Evolutionary conservation across 30 jellyfish, hydroid and myxozoan species (phyloP).

Genomic region (Nemopilema nomurai): DNA sequence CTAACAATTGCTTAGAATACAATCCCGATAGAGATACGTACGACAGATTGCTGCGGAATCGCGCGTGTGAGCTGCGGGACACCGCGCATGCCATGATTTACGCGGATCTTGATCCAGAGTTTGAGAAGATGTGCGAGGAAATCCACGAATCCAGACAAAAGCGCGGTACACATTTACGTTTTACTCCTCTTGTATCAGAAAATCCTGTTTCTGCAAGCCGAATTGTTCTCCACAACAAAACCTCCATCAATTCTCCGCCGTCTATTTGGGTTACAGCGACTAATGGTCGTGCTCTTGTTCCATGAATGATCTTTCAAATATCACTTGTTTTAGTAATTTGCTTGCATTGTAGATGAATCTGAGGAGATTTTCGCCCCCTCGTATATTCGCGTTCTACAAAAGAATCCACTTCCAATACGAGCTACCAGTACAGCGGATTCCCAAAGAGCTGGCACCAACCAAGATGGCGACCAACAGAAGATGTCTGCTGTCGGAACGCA

Average conservation of each 20-base stretch:
- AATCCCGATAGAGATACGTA: conserved; percentile 94
- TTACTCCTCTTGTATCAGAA: neutral
- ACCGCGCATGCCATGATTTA: conserved; percentile 89
- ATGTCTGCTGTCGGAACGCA: neutral
- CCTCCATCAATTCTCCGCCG: neutral
- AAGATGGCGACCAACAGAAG: neutral
- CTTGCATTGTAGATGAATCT: conserved; percentile 47
- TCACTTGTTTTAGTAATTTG: neutral
- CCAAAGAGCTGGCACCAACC: neutral
- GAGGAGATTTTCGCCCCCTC: conserved; percentile 62
- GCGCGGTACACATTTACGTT: conserved; percentile 13
- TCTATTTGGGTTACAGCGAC: no score
- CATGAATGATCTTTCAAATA: no score
- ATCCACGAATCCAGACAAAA: conserved; percentile 53
- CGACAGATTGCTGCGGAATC: conserved; percentile 86
- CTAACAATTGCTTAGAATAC: conserved; percentile 92
- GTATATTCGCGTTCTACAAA: conserved; percentile 66
- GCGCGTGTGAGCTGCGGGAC: conserved; percentile 98
- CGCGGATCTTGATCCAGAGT: conserved; percentile 96
- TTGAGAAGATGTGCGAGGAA: conserved; percentile 86
- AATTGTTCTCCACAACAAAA: neutral
- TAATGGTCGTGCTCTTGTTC: no score
- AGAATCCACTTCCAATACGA: conserved; percentile 49
- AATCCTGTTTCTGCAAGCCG: neutral
- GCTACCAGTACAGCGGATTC: conserved; percentile 34